phyloP scores from a whole-genome alignment of 2,113 vertebrate species.

The Megaceryle maxima region DNA sequence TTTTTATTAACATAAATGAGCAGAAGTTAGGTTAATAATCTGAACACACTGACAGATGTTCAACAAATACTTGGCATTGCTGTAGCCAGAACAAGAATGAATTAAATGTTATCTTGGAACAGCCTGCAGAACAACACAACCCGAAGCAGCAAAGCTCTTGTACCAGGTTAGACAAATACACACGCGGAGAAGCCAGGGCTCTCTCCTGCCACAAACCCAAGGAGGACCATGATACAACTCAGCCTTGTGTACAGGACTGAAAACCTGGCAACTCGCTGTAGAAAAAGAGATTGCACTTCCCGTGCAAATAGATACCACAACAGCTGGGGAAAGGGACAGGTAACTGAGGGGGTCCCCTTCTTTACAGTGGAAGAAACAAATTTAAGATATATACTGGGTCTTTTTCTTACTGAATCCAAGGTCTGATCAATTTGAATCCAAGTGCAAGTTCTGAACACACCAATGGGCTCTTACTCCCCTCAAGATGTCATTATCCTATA shows the following conservation, averaged over 20 bases:
- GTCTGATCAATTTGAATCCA: not conserved
- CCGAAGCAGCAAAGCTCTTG: not conserved
- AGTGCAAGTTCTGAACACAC: not conserved
- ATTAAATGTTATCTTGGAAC: slow-evolving; percentile 1
- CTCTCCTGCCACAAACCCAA: not conserved
- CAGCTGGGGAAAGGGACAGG: not conserved
- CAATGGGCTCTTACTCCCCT: not conserved
- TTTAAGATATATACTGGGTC: not conserved
- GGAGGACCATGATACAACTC: fast-evolving
- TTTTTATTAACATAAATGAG: slow-evolving; percentile 38
- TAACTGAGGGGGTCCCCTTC: not conserved
- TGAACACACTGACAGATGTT: slow-evolving; percentile 50
- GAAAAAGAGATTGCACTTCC: not conserved
- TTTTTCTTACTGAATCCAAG: not conserved
- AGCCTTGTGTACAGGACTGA: not conserved
- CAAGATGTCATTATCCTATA: not conserved
- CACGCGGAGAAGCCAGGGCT: not conserved
- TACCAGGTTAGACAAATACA: not conserved
- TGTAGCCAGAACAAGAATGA: slow-evolving; percentile 22
- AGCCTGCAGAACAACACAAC: not conserved
- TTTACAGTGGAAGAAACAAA: not conserved
- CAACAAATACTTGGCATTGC: slow-evolving; percentile 40
- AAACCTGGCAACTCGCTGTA: not conserved
- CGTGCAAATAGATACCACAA: not conserved
- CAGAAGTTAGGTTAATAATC: slow-evolving; percentile 56